These are phyloP conservation scores for Dendrophyllia cribrosa DNA, from an alignment of 64 coral and sea anemone species.

Conservation along the genomic window DNA sequence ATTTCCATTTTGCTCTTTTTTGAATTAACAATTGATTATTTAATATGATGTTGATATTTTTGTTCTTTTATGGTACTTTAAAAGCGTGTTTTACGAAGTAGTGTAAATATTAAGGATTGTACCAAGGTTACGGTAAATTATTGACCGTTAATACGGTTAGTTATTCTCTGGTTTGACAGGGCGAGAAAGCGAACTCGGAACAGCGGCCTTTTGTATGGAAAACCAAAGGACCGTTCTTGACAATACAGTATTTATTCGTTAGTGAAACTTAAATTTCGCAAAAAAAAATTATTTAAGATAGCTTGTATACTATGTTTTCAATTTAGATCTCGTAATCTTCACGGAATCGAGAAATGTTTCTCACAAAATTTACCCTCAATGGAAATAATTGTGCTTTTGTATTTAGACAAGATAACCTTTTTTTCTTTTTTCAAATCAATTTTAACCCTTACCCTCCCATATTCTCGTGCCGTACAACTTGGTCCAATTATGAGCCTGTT, in stretches of 20 bases:
- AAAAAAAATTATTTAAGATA: background rate
- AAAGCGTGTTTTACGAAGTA: background rate
- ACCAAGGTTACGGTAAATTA: slow-evolving; percentile 5
- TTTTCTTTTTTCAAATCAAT: background rate
- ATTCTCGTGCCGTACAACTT: background rate
- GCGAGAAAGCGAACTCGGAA: slow-evolving; percentile 18
- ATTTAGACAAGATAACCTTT: background rate
- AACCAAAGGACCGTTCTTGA: background rate
- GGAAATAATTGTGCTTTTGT: background rate
- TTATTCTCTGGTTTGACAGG: slow-evolving; percentile 36
- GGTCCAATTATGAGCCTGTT: too few relatives aligned
- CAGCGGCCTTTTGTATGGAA: background rate
- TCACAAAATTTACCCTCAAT: background rate
- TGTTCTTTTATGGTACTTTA: background rate
- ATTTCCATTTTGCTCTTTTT: slow-evolving; percentile 35
- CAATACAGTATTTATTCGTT: slow-evolving; percentile 19
- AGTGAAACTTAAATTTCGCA: slow-evolving; percentile 21
- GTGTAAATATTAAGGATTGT: slow-evolving; percentile 29
- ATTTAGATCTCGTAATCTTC: background rate
- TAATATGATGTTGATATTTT: slow-evolving; percentile 28
- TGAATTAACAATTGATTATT: slow-evolving; percentile 43
- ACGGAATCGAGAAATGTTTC: background rate
- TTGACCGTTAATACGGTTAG: slow-evolving; percentile 19
- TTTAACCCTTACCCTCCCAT: background rate
- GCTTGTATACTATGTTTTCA: slow-evolving; percentile 31